Evolutionary conservation across 2,113 vertebrate species (phyloP).

Genomic region (Ahaetulla prasina): DNA sequence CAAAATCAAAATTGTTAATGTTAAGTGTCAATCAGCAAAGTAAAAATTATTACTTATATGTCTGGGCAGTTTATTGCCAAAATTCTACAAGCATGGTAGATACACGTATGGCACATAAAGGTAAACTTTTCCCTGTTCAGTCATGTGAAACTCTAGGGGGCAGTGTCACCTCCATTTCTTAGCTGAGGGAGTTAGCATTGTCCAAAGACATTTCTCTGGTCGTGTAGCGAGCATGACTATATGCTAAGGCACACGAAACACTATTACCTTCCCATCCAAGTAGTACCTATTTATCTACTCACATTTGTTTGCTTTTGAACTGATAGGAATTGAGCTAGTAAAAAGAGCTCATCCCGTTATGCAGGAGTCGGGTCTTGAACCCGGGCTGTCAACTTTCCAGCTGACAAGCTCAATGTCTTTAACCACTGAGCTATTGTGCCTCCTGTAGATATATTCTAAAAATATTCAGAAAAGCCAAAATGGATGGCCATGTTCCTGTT

Average conservation of each 20-base stretch:
- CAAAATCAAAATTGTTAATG: conserved; percentile 48
- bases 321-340: background rate
- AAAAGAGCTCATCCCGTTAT: background rate
- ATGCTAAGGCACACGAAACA: background rate
- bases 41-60: conserved; percentile 21
- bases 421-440: background rate
- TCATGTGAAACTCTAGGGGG: background rate
- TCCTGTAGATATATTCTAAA: conserved; percentile 27
- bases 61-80: conserved; percentile 39
- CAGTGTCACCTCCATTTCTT: background rate
- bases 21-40: conserved; percentile 32
- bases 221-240: background rate
- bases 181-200: background rate
- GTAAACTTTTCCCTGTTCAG: background rate
- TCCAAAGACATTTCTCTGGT: background rate
- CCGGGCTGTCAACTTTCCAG: background rate
- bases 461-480: background rate
- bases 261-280: background rate
- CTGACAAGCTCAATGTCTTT: background rate
- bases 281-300: background rate
- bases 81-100: background rate
- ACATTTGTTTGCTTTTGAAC: background rate
- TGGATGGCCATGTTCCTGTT: conserved; percentile 26
- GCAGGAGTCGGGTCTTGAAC: background rate
- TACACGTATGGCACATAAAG: background rate